Base-by-base conservation (phyloP, 2,113 vertebrate species). In the Vidua chalybeata region DNA sequence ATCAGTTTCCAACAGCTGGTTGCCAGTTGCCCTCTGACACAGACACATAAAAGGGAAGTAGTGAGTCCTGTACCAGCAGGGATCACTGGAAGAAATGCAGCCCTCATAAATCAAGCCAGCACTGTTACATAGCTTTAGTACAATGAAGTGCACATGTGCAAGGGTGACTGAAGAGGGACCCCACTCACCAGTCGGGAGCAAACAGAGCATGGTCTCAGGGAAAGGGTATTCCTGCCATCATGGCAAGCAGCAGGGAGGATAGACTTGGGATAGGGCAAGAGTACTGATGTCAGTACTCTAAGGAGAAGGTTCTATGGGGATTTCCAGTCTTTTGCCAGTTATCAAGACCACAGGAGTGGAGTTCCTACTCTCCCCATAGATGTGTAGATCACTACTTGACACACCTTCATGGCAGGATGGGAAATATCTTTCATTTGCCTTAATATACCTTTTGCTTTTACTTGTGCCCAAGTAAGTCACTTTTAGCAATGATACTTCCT, bases 1-100 rank as follows among this genome's bases (percentile, higher is more conserved):
- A 94, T 96, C 92, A 83, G 97, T 97, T 98, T 97, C 97, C 97
- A 98, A 98, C 99, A 99, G 98, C 98, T 99, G 99, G 97, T 97
- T 95, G 78, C 97, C 98, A 99, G 98, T 99, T 99, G 98, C 98
- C 98, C 97, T 95, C 95, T 97, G 97, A 97, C 75, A 95, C 96
- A 97, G 98, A 97, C 97, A 98, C 98, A 99, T 99, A 98, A 99
- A 99, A 99, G 98, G 97, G 97, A 98, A 98, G 96, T 97, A 98
- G 97, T 94, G 94, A 98, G 88, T 95, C 88, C 96, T 94, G 97
- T 97, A 98, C 97, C 98, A 98, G 98, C 98, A 98, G 97, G 98
- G 98, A 98, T 98, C 97, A 97, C 96, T 97, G 96, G 95, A 97
- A 98, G 98, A 98, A 98, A 98, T 97, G 87, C 97, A 97, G 97